Evolutionary conservation across 2,113 vertebrate species (phyloP).

Genomic region (Sisor rabdophorus): DNA sequence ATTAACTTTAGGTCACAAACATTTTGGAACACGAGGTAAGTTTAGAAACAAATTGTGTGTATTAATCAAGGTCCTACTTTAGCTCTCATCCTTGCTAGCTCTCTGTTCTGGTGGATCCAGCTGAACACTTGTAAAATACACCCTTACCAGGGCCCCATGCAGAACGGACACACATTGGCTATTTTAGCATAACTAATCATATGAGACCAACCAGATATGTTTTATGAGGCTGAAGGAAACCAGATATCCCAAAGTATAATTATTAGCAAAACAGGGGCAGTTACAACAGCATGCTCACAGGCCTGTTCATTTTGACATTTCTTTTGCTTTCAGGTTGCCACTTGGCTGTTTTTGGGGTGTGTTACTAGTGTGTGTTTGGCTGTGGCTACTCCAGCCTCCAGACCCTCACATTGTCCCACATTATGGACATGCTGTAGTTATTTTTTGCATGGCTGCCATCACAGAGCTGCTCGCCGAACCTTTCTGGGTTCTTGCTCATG

Average conservation of each 20-base stretch:
- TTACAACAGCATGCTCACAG: not conserved
- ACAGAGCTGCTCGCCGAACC: constrained; percentile 91
- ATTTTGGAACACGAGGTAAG: too few relatives aligned
- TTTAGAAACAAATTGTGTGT: too few relatives aligned
- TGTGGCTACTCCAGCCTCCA: constrained; percentile 82
- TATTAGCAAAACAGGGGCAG: not conserved
- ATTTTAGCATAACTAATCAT: not conserved
- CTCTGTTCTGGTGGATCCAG: too few relatives aligned
- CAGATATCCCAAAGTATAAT: not conserved
- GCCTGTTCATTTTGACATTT: not conserved
- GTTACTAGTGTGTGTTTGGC: constrained; percentile 82
- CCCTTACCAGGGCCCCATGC: not conserved
- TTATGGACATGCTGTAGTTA: constrained; percentile 80
- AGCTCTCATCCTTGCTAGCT: too few relatives aligned
- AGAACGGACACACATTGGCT: not conserved
- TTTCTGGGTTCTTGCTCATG: constrained; percentile 90
- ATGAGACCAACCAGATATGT: not conserved
- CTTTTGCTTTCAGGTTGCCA: constrained; percentile 73
- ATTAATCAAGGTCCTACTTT: too few relatives aligned
- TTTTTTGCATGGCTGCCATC: constrained; percentile 84
- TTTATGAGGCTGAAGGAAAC: not conserved
- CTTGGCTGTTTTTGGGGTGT: constrained; percentile 83
- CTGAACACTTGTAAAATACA: not conserved
- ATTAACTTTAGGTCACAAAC: too few relatives aligned
- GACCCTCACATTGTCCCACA: constrained; percentile 77